phyloP scores from a whole-genome alignment of 1,140 invertebrate species.

The Ectropis grisescens region DNA sequence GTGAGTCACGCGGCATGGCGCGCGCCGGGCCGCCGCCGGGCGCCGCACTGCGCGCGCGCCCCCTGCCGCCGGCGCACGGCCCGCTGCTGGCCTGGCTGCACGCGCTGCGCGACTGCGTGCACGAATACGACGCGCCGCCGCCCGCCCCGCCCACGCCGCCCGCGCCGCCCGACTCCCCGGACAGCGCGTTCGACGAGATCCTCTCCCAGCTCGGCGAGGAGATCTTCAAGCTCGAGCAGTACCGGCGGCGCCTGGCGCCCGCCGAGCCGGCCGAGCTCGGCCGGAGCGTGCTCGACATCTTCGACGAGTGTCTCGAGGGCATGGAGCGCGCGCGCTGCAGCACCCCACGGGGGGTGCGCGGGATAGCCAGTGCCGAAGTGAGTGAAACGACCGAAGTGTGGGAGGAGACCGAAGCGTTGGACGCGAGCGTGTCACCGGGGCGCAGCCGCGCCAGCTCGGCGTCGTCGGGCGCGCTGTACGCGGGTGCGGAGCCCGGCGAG shows the following conservation, averaged over 20 bases:
- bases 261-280: slow-evolving; percentile 36
- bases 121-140: slow-evolving; percentile 59
- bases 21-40: no score
- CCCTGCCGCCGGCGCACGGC: slow-evolving; percentile 28
- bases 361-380: no score
- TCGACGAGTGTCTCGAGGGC: slow-evolving; percentile 52
- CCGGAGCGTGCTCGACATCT: slow-evolving; percentile 56
- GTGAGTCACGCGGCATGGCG: no score
- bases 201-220: slow-evolving; percentile 60
- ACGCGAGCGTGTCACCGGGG: no score
- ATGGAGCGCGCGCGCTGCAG: slow-evolving; percentile 31
- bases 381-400: no score
- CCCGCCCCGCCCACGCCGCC: slow-evolving; percentile 20
- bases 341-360: background rate
- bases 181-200: slow-evolving; percentile 62
- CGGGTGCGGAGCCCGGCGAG: no score
- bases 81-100: slow-evolving; percentile 52
- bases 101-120: slow-evolving; percentile 39
- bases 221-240: slow-evolving; percentile 60
- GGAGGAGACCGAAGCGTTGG: no score
- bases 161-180: slow-evolving; percentile 25
- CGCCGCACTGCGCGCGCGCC: slow-evolving; percentile 35
- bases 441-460: no score
- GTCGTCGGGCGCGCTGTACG: no score
- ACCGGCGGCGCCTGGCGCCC: slow-evolving; percentile 47